Conservation (phyloP, 2,888 invertebrate species). For the Diaperis boleti region DNA sequence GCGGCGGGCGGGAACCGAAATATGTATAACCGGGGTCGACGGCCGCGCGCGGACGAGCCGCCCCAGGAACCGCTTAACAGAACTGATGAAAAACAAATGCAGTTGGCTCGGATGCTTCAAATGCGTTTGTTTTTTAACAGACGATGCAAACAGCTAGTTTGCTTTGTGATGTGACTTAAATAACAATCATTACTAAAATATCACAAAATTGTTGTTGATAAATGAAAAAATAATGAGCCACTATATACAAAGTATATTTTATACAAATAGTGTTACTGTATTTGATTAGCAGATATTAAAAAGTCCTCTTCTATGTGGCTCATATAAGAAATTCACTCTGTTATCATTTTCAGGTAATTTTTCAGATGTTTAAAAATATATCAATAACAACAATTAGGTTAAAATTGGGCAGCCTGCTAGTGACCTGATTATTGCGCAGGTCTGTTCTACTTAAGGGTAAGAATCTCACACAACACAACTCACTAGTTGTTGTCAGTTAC, state of each 20-base stretch:
- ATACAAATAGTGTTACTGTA: constrained; percentile 54
- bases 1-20: neutral
- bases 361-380: constrained; percentile 65
- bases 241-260: constrained; percentile 61
- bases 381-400: constrained; percentile 67
- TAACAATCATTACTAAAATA: constrained; percentile 71
- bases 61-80: constrained; percentile 50
- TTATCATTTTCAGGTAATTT: constrained; percentile 63
- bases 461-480: constrained; percentile 56
- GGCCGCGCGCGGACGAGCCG: constrained; percentile 33
- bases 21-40: constrained; percentile 12
- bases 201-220: constrained; percentile 71
- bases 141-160: constrained; percentile 60
- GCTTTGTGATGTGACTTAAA: constrained; percentile 69
- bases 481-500: constrained; percentile 55
- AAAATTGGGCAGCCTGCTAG: constrained; percentile 61
- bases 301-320: constrained; percentile 60
- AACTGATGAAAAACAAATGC: constrained; percentile 49
- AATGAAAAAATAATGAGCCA: constrained; percentile 69
- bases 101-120: constrained; percentile 33
- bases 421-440: constrained; percentile 52
- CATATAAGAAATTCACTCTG: constrained; percentile 62
- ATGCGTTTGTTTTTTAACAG: constrained; percentile 55
- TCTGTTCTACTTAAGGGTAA: constrained; percentile 48
- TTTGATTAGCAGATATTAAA: constrained; percentile 52